Evolutionary conservation across 2,888 invertebrate genomes (phyloP).

Genomic region (Hypsopygia costalis): DNA sequence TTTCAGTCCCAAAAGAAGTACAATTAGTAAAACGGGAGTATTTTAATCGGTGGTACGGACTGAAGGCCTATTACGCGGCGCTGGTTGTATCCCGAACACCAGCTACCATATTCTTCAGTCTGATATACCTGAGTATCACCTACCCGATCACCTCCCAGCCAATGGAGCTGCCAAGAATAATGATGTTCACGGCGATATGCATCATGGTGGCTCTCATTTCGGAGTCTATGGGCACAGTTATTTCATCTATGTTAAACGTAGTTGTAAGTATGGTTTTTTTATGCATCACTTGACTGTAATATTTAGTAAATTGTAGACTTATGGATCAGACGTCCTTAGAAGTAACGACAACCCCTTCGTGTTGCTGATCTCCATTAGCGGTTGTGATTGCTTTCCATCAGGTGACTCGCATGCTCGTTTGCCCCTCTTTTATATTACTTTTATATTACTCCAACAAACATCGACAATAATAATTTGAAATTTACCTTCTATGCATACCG

Average conservation of each 20-base stretch:
- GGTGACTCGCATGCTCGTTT: no score
- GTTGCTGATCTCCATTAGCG: no score
- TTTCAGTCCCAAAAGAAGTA: slow-evolving; percentile 89
- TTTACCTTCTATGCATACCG: no score
- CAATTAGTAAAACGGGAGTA: slow-evolving; percentile 89
- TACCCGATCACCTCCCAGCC: slow-evolving; percentile 90
- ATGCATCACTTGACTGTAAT: no score
- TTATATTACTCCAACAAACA: no score
- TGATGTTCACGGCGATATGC: slow-evolving; percentile 86
- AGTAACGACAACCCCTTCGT: no score
- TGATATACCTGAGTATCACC: slow-evolving; percentile 85
- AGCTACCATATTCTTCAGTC: slow-evolving; percentile 83
- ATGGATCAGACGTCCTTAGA: no score
- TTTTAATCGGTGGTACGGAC: slow-evolving; percentile 91
- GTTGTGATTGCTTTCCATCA: no score
- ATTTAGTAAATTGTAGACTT: no score
- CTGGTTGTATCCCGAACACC: slow-evolving; percentile 87
- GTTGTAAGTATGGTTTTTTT: slow-evolving; percentile 85
- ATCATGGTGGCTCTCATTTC: slow-evolving; percentile 87
- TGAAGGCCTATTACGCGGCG: slow-evolving; percentile 89
- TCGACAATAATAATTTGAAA: no score
- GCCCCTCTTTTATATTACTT: no score
- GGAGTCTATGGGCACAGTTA: slow-evolving; percentile 88
- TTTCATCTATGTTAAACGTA: slow-evolving; percentile 87
- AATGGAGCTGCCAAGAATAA: slow-evolving; percentile 83